A percentile compares a stretch with the other conserved stretches of the same genome.
Evolutionary conservation across 2,797 vertebrate genomes (phyloP).

Genomic region (Salarias fasciatus): DNA sequence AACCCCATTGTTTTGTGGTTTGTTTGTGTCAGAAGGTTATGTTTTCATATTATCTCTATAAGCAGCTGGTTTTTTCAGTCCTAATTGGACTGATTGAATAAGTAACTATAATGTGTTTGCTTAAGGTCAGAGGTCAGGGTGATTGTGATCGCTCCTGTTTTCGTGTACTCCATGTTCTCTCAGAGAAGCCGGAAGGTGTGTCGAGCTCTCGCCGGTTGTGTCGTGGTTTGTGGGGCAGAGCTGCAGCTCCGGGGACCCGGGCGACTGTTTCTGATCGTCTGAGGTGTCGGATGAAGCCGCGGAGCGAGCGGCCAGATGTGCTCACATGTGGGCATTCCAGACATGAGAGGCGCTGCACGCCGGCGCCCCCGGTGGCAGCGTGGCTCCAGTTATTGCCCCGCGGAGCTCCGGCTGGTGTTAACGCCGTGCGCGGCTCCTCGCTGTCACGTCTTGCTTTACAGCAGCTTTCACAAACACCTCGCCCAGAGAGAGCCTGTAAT

Average conservation of each 20-base stretch:
- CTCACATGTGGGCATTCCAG: slow-evolving; percentile 37
- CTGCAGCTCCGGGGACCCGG: slow-evolving; percentile 14
- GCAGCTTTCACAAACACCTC: slow-evolving; percentile 55
- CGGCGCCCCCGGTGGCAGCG: slow-evolving; percentile 46
- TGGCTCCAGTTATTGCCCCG: slow-evolving; percentile 57
- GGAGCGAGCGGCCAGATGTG: slow-evolving; percentile 63
- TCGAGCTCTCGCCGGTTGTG: too few relatives aligned
- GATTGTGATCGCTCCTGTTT: too few relatives aligned
- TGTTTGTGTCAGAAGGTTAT: too few relatives aligned
- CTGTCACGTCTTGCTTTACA: slow-evolving; percentile 35
- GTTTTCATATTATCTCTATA: too few relatives aligned
- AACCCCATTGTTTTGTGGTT: too few relatives aligned
- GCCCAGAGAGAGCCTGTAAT: slow-evolving; percentile 43
- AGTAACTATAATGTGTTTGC: too few relatives aligned
- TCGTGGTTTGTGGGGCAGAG: neutral
- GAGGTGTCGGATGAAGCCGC: slow-evolving; percentile 32
- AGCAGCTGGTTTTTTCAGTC: too few relatives aligned
- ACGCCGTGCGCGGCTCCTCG: slow-evolving; percentile 18
- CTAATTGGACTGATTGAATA: too few relatives aligned
- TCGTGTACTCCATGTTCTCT: too few relatives aligned
- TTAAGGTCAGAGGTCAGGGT: too few relatives aligned
- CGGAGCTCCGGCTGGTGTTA: slow-evolving; percentile 51
- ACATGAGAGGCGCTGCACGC: too few relatives aligned
- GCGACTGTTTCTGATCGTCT: slow-evolving; percentile 48
- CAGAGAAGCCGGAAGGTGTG: too few relatives aligned